Evolutionary conservation across 2,113 vertebrate genomes (phyloP).

Genomic region (Recurvirostra avosetta): DNA sequence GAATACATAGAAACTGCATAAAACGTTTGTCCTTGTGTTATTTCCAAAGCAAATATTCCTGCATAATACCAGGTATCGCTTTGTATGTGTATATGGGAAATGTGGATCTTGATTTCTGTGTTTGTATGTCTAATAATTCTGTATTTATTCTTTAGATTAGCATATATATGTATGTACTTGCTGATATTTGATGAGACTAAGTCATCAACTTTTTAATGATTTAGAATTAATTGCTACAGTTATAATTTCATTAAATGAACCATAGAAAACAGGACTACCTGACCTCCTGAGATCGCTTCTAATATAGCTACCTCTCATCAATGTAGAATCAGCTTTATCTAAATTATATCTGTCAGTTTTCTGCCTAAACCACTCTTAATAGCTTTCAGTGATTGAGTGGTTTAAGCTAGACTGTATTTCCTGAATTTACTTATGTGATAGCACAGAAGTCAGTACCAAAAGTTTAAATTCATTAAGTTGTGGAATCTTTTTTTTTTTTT

Average conservation of each 20-base stretch:
- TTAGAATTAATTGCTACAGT: background rate
- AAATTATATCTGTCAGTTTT: slow-evolving; percentile 7
- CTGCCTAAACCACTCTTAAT: background rate
- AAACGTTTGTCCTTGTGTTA: background rate
- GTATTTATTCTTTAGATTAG: background rate
- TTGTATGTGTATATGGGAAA: background rate
- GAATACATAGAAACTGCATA: background rate
- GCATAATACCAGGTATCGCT: background rate
- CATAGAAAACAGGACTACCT: background rate
- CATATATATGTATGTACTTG: background rate
- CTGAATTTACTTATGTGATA: background rate
- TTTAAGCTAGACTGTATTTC: background rate
- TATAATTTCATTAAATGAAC: background rate
- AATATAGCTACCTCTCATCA: background rate
- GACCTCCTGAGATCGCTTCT: background rate
- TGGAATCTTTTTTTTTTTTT: background rate
- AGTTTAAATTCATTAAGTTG: background rate
- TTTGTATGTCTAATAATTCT: background rate
- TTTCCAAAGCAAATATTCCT: background rate
- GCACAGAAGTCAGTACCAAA: background rate
- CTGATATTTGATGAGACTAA: background rate
- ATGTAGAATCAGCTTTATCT: background rate
- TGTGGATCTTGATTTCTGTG: background rate
- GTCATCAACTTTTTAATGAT: background rate
- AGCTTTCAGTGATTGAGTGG: background rate